Percentiles rank a stretch among this genome's conserved stretches.
Evolutionary conservation across 2,888 invertebrate genomes (phyloP).

Genomic region (Eupithecia exiguata): DNA sequence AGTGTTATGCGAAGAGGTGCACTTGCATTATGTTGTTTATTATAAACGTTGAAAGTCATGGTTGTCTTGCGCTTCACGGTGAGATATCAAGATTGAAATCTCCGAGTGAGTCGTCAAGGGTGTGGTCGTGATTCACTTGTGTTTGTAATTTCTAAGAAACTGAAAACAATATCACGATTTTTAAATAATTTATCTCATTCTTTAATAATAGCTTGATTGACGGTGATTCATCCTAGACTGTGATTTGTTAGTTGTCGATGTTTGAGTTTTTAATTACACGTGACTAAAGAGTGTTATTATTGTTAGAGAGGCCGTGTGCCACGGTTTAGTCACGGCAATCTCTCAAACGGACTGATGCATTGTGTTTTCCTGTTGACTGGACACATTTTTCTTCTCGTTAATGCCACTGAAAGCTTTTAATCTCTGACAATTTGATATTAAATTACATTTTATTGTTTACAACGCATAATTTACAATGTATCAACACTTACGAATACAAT

Average conservation of each 20-base stretch:
- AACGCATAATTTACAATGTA: conserved; percentile 53
- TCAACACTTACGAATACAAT: conserved; percentile 51
- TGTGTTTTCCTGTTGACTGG: conserved; percentile 51
- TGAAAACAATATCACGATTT: conserved; percentile 69
- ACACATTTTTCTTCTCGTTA: conserved; percentile 39
- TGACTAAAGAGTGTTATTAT: conserved; percentile 78
- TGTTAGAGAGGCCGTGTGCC: conserved; percentile 74
- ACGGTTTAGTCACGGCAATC: conserved; percentile 71
- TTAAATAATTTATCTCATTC: conserved; percentile 64
- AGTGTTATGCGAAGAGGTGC: conserved; percentile 60
- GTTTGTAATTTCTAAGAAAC: conserved; percentile 69
- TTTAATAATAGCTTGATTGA: conserved; percentile 77
- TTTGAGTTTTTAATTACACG: conserved; percentile 82
- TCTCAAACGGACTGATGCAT: conserved; percentile 57
- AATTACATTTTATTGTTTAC: conserved; percentile 55
- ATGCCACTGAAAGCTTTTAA: conserved; percentile 50
- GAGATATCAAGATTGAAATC: conserved; percentile 73
- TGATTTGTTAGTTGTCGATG: conserved; percentile 79
- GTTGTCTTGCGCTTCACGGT: conserved; percentile 68
- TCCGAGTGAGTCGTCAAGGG: conserved; percentile 72
- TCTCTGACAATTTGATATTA: conserved; percentile 58
- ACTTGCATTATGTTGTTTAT: conserved; percentile 60
- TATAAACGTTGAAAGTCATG: conserved; percentile 67
- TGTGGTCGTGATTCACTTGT: conserved; percentile 71
- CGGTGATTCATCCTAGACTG: conserved; percentile 71